Base-by-base conservation (phyloP, 30 jellyfish, hydroid and myxozoan genomes). In the Aurelia sp. region DNA sequence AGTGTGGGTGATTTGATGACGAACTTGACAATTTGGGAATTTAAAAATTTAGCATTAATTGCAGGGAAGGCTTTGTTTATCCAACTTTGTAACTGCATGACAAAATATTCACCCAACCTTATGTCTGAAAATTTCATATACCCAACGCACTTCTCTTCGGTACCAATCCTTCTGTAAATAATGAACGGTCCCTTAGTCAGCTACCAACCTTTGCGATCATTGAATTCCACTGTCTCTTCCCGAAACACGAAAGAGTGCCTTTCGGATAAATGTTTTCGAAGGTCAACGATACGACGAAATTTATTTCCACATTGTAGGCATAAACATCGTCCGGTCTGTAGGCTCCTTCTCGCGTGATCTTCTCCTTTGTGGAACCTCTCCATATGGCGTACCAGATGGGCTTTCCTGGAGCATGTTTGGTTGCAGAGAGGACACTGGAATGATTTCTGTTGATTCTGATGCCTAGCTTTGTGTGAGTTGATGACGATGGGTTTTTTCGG, bases 151-250 rank as follows among this genome's bases (percentile, higher is more conserved):
- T n/a, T n/a, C n/a, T n/a, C n/a, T n/a, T n/a, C n/a, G n/a, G n/a
- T n/a, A n/a, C n/a, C n/a, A n/a, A n/a, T n/a, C n/a, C n/a, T n/a
- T n/a, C n/a, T n/a, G n/a, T n/a, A n/a, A n/a, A n/a, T n/a, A n/a
- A n/a, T n/a, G n/a, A n/a, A n/a, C n/a, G n/a, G n/a, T n/a, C n/a
- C n/a, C n/a, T n/a, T n/a, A n/a, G 17, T 58, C 8, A 4, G 27
- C 27, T 20, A 58, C 67, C 27, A 58, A 58, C 67, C 67, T 58
- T 58, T 58, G 16, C 67, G 67, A 58, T 58, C 67, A 58, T 58
- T 58, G 67, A 58, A 58, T 1, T 58, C 21, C 27, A 58, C 27
- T 11, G 16, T 20, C 27, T 58, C 67, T 58, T 17, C 27, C 27
- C 67, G 27, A 58, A 58, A 58, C 67, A 20, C 10, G 27, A 58